Evolutionary conservation across 2,888 invertebrate species (phyloP).

Genomic region (Steinernema carpocapsae): DNA sequence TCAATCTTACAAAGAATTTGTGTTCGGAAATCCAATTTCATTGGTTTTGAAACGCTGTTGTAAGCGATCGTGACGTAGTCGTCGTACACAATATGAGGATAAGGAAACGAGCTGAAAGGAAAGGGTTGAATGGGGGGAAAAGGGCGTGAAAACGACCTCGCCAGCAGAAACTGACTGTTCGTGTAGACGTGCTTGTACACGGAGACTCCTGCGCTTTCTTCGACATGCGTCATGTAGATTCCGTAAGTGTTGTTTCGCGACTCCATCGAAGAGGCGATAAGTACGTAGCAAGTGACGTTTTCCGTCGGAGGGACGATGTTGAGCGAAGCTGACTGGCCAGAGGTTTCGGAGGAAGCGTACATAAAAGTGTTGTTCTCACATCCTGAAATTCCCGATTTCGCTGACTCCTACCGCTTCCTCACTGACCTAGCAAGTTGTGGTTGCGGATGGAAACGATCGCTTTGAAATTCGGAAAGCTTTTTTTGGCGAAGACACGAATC

Average conservation of each 20-base stretch:
- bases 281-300: neutral
- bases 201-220: neutral
- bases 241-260: neutral
- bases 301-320: neutral
- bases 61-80: constrained; percentile 16
- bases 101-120: neutral
- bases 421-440: neutral
- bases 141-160: no score
- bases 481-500: neutral
- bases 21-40: neutral
- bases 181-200: constrained; percentile 28
- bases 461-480: neutral
- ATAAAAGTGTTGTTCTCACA: neutral
- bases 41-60: neutral
- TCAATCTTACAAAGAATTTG: neutral
- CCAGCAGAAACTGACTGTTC: neutral
- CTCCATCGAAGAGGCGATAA: neutral
- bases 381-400: neutral
- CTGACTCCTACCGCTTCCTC: neutral
- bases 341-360: neutral
- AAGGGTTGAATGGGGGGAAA: neutral
- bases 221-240: neutral
- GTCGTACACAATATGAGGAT: constrained; percentile 11
- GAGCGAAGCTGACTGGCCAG: neutral
- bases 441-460: constrained; percentile 20